Evolutionary conservation across 2,113 vertebrate species (phyloP), one percentile per base, ranked within the genome.

Genomic region (Anolis sagrei): DNA sequence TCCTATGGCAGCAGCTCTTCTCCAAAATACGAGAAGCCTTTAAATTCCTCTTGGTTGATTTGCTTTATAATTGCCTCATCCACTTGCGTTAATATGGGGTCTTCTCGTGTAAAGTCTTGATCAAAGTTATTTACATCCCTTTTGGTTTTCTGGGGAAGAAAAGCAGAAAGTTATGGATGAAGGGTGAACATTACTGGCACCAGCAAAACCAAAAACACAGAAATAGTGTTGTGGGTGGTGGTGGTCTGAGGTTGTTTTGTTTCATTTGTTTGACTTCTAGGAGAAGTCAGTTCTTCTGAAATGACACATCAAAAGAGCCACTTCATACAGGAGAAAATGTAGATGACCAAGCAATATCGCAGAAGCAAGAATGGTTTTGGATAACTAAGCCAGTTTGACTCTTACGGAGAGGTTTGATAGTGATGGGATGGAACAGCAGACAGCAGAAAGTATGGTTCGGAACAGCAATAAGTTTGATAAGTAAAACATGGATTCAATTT

Each of bases 111-210:
- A 96, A 99, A 99, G 96, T 99, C 98, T 97, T 99, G 98, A 96
- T 99, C 98, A 87, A 99, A 99, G 96, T 99, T 99, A 97, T 99
- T 99, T 96, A 99, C 98, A 70, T 99, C 99, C 92, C 98, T 97
- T 96, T 99, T 99, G 96, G 99, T 99, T 96, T 99, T 99, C 99
- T 99, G 96, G 92, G 94, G 92, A 90, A 92, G 89, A 94, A 93
- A 93, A 86, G 93, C 79, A 95, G 79, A 95, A 88, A 92, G 83
- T 70, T 27, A 92, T 94, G 36, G 89, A 83, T 93, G 54, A 81
- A 86, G 91, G 89, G 74, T 87, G 91, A 84, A 90, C 81, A 54
- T 58, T 58, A 58, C 54, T 58, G 81, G 36, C 44, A 85, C 21
- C 34, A 51, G 73, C 72, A 92, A 5, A 44, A 88, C 77, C 49